These are phyloP conservation scores for Fragum fragum DNA, from an alignment of 2,888 invertebrate species.

Conservation along the genomic window DNA sequence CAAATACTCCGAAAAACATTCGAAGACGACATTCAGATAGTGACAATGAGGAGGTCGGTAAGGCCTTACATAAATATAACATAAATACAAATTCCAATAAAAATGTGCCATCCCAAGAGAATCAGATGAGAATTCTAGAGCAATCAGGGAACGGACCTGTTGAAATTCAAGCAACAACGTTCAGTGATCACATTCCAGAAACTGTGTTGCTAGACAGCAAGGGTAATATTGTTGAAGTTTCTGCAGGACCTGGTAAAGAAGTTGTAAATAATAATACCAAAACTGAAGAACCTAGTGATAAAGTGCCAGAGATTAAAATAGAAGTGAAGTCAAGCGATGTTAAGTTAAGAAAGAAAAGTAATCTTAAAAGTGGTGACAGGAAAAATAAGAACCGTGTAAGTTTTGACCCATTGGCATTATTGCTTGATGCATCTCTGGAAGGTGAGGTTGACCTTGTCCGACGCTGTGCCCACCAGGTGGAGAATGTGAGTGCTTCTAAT, in stretches of 20 bases:
- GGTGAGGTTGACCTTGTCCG: slow-evolving; percentile 98
- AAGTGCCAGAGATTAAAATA: slow-evolving; percentile 38
- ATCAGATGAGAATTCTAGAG: slow-evolving; percentile 58
- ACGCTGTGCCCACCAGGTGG: slow-evolving; percentile 95
- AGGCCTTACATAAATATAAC: slow-evolving; percentile 71
- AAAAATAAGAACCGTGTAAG: slow-evolving; percentile 91
- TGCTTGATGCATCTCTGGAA: slow-evolving; percentile 98
- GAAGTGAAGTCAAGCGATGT: slow-evolving; percentile 58
- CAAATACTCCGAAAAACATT: slow-evolving; percentile 83
- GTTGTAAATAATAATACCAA: slow-evolving; percentile 40
- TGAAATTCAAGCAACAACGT: slow-evolving; percentile 75
- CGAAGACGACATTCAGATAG: slow-evolving; percentile 83
- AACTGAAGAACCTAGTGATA: slow-evolving; percentile 44
- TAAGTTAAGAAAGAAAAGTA: slow-evolving; percentile 77
- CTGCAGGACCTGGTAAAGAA: slow-evolving; percentile 43
- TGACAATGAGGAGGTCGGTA: slow-evolving; percentile 80
- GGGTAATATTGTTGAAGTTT: slow-evolving; percentile 73
- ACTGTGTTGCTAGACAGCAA: slow-evolving; percentile 71
- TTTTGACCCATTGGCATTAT: slow-evolving; percentile 98
- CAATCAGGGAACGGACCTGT: slow-evolving; percentile 57
- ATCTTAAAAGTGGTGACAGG: slow-evolving; percentile 88
- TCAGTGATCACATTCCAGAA: slow-evolving; percentile 72
- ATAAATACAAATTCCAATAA: slow-evolving; percentile 56
- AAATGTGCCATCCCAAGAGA: slow-evolving; percentile 63
- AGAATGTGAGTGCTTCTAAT: slow-evolving; percentile 98